These are phyloP conservation scores for Falco novaeseelandiae DNA, from an alignment of 2,797 vertebrate species.

Conservation along the genomic window DNA sequence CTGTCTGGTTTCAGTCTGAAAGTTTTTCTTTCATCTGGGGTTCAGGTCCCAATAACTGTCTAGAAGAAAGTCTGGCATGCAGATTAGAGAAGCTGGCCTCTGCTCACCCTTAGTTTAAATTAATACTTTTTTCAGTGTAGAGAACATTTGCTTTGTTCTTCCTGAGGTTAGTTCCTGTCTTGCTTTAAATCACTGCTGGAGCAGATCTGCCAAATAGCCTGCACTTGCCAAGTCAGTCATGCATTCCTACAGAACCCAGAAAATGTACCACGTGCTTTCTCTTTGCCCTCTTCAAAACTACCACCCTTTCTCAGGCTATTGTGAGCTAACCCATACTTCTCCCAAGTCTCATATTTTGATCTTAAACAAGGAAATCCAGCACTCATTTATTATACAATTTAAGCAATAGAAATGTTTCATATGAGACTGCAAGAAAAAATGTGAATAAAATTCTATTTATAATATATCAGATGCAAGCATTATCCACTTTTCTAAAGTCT, in stretches of 20 bases:
- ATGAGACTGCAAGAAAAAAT: background rate
- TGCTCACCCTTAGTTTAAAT: background rate
- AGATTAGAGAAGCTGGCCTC: background rate
- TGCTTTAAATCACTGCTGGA: background rate
- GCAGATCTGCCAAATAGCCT: background rate
- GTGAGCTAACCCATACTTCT: background rate
- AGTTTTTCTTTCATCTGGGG: background rate
- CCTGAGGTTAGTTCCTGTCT: background rate
- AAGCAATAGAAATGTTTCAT: background rate
- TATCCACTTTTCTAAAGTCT: background rate
- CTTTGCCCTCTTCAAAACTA: background rate
- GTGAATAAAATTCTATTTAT: background rate
- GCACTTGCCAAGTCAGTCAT: background rate
- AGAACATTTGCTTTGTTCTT: slow-evolving; percentile 8
- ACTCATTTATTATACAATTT: background rate
- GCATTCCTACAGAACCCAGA: background rate
- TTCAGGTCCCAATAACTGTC: background rate
- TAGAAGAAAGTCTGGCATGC: background rate
- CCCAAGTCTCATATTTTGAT: background rate
- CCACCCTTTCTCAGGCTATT: background rate
- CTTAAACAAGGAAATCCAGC: background rate
- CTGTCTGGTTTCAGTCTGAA: background rate
- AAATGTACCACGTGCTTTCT: background rate
- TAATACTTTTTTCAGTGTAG: background rate
- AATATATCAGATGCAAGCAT: background rate